These are phyloP conservation scores for Penelope pileata DNA, from an alignment of 2,113 vertebrate species.

Conservation along the genomic window DNA sequence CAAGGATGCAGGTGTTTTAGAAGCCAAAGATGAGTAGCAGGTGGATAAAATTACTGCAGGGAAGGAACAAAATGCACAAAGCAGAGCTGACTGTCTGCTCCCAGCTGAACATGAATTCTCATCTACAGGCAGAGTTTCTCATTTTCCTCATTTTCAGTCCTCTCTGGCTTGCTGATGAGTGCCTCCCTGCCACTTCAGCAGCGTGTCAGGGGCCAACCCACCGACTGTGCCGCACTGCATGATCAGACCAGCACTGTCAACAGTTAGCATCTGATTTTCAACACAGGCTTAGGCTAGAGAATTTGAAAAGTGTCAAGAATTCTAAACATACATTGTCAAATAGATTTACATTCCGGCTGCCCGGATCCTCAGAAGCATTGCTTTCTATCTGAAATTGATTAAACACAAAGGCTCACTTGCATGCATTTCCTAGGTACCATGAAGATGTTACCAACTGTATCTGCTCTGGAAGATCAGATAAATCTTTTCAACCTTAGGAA, in stretches of 20 bases:
- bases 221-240: background rate
- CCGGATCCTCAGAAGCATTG: background rate
- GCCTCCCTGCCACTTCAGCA: background rate
- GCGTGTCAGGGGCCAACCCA: background rate
- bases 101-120: background rate
- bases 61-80: background rate
- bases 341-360: background rate
- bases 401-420: background rate
- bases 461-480: background rate
- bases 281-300: background rate
- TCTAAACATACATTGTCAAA: background rate
- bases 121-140: background rate
- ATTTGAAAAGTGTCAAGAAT: conserved; percentile 7
- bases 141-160: background rate
- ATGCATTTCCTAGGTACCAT: background rate
- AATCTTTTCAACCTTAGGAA: background rate
- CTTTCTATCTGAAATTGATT: background rate
- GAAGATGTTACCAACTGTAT: background rate
- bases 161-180: background rate
- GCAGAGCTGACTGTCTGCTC: background rate
- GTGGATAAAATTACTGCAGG: background rate
- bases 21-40: background rate
- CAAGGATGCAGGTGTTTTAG: background rate
- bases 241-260: background rate
- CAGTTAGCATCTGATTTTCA: conserved; percentile 8